phyloP scores from a whole-genome alignment of 1,140 invertebrate species.

The Panonychus citri region DNA sequence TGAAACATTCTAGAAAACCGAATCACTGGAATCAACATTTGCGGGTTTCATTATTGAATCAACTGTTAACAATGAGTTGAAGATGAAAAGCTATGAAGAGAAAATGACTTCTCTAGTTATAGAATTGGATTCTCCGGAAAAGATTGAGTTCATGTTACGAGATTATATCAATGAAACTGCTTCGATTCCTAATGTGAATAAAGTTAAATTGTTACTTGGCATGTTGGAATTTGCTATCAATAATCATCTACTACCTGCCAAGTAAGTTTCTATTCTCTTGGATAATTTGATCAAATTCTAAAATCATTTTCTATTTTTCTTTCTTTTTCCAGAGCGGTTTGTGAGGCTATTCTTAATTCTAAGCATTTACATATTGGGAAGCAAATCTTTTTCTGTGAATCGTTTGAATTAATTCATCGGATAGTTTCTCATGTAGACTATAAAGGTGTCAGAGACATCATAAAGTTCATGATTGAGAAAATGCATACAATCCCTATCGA shows the following conservation, averaged over 20 bases:
- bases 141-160: conserved; percentile 40
- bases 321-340: conserved; percentile 38
- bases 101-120: conserved; percentile 22
- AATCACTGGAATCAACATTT: conserved; percentile 61
- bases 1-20: conserved; percentile 37
- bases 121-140: conserved; percentile 24
- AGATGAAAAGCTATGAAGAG: conserved; percentile 36
- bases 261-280: conserved; percentile 15
- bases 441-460: conserved; percentile 35
- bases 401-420: conserved; percentile 56
- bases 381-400: conserved; percentile 55
- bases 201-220: conserved; percentile 42
- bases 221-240: conserved; percentile 46
- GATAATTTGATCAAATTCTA: not conserved
- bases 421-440: conserved; percentile 79
- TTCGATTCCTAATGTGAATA: conserved; percentile 38
- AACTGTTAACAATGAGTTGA: conserved; percentile 37
- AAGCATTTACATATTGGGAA: conserved; percentile 51
- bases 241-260: conserved; percentile 18
- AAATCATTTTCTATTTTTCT: not conserved
- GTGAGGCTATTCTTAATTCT: conserved; percentile 52
- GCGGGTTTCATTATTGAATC: conserved; percentile 55
- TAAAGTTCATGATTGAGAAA: conserved; percentile 45
- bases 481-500: conserved; percentile 46
- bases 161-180: conserved; percentile 43